Evolutionary conservation across 2,797 vertebrate species (phyloP), one percentile per base, ranked within the genome.

Genomic region (Poecilia wingei): DNA sequence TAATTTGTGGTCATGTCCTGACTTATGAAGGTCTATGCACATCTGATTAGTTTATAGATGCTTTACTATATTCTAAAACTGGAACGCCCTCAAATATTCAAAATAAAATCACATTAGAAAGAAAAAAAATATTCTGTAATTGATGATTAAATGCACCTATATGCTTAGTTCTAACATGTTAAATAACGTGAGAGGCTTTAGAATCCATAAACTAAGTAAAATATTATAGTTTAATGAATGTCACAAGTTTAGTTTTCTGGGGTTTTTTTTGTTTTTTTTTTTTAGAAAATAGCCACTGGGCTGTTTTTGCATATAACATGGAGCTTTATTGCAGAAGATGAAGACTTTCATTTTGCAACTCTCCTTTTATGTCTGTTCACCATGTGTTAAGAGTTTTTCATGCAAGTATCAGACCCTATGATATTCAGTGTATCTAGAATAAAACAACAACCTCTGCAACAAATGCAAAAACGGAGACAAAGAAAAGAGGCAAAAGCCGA

Each of bases 391-490:
- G 3, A 47, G 72, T 72, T 86, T 45, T 76, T 64, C 36, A 4
- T 76, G 45, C 41, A 69, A 57, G 53, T 74, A 70, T 33, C 46
- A 82, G 41, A 72, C 45, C 43, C 12, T 70, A 43, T 69, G 13
- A 39, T 81, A 25, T 82, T 33, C 16, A 2, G 43, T n/a, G 9
- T 46, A 22, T 73, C 57, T 47, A 28, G 74, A 79, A 74, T 43
- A 74, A 45, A 78, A 64, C 18, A 3, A 78, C 74, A 33, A 86
- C 76, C 80, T 69, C 68, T 13, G 51, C 45, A 72, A 45, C 59
- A 77, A 53, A 75, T 77, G 82, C 45, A 25, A 61, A 72, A 55
- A 76, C 33, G 28, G 70, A 74, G 71, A 28, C 72, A 14, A 2
- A 9, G 18, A 76, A 33, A n/a, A 13, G 20, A 25, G n/a, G 20